Base-by-base conservation (phyloP, 1,140 invertebrate species). In the Eurosta solidaginis region DNA sequence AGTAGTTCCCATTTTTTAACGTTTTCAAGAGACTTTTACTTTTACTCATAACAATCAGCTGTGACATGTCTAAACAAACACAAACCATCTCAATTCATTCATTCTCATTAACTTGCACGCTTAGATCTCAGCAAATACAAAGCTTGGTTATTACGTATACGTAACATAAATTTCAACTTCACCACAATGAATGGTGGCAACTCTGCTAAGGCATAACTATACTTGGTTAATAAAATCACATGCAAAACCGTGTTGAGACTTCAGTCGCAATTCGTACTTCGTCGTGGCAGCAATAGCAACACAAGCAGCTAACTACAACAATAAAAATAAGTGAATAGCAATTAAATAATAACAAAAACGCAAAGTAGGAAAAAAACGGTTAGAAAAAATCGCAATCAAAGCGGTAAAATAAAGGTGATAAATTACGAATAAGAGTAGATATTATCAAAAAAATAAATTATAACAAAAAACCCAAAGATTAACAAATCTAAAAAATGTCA, bases 251-350 rank as follows among this genome's bases (percentile, higher is more conserved):
- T 33, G 59, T 68, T 68, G 33, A 68, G 59, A 40, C 59, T 68
- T 68, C 59, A 68, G 59, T 68, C 59, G 59, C 33, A 68, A 68
- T 68, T 68, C 59, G 59, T 68, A 33, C 59, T 68, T 68, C 59
- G 59, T 68, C 59, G 59, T 68, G 33, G 33, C 5, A 40, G 17
- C 33, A n/a, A n/a, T n/a, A 68, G 59, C 59, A 68, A 29, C 10
- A 54, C 50, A 25, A 54, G 25, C 29, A 63, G 54, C 17, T 63
- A 63, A 63, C 12, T 9, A 1, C 7, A 36, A 22, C 20, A 68
- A n/a, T 2, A 9, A 54, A 54, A 14, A 29, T 59, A 29, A 36
- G n/a, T n/a, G 29, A 6, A 47, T 40, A 68, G n/a, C 59, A 20
- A 42, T 1, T 20, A 42, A 25, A 20, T 10, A 54, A 54, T 22